phyloP scores from a whole-genome alignment of 2,113 vertebrate genomes.

The Megaceryle torquata region DNA sequence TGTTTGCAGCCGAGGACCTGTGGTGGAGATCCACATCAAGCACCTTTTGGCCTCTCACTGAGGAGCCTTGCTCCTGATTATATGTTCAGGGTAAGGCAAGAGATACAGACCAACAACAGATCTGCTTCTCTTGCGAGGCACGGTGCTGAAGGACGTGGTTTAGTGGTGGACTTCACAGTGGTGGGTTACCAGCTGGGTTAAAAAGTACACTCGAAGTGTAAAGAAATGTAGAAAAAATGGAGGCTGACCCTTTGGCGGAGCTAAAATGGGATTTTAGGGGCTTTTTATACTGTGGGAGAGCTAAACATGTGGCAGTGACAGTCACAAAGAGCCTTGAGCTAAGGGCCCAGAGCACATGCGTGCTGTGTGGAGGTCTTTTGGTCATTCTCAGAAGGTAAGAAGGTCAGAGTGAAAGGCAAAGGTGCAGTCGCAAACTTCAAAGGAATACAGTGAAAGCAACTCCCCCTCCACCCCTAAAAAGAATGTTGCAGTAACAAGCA shows the following conservation, averaged over 20 bases:
- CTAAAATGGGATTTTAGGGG: not conserved
- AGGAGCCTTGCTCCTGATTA: not conserved
- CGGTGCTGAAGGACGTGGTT: too few relatives aligned
- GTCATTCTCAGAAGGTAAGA: not conserved
- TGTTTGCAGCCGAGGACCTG: not conserved
- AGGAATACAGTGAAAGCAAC: not conserved
- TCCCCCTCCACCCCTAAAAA: not conserved
- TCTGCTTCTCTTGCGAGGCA: fast-evolving
- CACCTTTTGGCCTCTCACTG: not conserved
- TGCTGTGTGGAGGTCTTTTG: not conserved
- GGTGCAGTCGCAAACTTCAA: not conserved
- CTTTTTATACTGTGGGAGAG: not conserved
- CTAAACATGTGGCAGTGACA: not conserved
- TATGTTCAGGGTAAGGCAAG: not conserved
- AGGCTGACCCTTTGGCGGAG: not conserved
- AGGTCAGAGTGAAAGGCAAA: not conserved
- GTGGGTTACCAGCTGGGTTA: not conserved
- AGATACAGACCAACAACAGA: not conserved
- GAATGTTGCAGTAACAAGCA: not conserved
- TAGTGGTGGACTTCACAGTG: not conserved
- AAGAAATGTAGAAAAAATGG: not conserved
- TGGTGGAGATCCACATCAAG: fast-evolving
- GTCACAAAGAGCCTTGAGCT: not conserved
- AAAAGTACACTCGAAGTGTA: not conserved
- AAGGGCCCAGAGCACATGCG: not conserved